Evolutionary conservation across 2,888 invertebrate species (phyloP).

Genomic region (Drosophila mimica): DNA sequence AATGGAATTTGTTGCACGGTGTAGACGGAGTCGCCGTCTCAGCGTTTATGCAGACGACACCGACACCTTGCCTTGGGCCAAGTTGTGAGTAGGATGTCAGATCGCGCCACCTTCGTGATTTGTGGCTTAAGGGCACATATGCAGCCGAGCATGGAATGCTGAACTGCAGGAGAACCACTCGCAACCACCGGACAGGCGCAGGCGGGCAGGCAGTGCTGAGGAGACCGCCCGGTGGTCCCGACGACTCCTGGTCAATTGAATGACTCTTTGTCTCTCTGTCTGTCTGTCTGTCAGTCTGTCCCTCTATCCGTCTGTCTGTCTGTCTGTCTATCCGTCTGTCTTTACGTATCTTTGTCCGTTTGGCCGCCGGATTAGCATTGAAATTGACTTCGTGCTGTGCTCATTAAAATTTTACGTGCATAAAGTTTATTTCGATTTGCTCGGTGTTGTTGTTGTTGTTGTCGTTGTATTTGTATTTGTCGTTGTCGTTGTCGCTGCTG

Average conservation of each 20-base stretch:
- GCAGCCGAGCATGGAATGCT: conserved; percentile 28
- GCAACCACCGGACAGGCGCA: background rate
- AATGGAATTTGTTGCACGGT: conserved; percentile 39
- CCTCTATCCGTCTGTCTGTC: conserved; percentile 16
- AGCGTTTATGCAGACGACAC: conserved; percentile 21
- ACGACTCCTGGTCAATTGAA: conserved; percentile 67
- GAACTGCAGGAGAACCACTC: conserved; percentile 14
- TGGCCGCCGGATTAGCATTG: conserved; percentile 80
- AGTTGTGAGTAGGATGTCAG: conserved; percentile 76
- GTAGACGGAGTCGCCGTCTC: conserved; percentile 21
- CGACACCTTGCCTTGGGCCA: conserved; percentile 70
- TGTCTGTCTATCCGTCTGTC: conserved; percentile 23
- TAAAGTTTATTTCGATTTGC: conserved; percentile 79
- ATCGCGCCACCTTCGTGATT: conserved; percentile 80
- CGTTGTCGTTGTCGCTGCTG: conserved; percentile 21
- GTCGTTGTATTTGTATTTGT: conserved; percentile 35
- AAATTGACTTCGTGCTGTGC: conserved; percentile 80
- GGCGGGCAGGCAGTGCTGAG: conserved; percentile 8
- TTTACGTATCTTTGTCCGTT: conserved; percentile 36
- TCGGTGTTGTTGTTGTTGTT: conserved; percentile 46
- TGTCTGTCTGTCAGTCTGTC: conserved; percentile 5
- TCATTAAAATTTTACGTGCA: conserved; percentile 81
- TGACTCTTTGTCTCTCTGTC: conserved; percentile 20
- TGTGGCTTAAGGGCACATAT: conserved; percentile 76
- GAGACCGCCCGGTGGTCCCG: conserved; percentile 60